Base-by-base conservation (phyloP, 2,797 vertebrate genomes). In the Gymnothorax reevesii region DNA sequence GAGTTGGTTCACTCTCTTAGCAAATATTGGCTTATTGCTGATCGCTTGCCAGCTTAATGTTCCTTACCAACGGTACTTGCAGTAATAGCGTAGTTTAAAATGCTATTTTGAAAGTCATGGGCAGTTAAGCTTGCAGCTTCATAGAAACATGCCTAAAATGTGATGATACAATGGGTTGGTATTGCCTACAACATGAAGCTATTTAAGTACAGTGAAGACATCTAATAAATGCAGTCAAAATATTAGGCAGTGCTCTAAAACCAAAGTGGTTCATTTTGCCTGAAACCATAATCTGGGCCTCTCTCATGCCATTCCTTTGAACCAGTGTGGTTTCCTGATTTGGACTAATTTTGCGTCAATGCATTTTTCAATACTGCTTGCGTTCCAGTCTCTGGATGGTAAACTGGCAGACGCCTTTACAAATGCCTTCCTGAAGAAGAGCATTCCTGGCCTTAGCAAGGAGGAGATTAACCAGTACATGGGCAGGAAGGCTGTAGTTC, bases 401-500 rank as follows among this genome's bases (percentile, higher is more conserved):
- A 87, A 86, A 17, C 90, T 94, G 83, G 96, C 97, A 0, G 91
- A 90, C 62, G 92, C 92, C 0, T 97, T 98, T 86, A 95, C 97
- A 0, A 89, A 86, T 1, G 92, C 95, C 0, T 98, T 99, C 90
- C 94, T 99, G 90, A 96, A 89, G 88, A 96, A 89, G 0, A 96
- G 95, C 57, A 55, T 96, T 49, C 95, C 95, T 0, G 83, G 9
- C 7, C 33, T 92, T 91, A 92, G 86, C 1, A 85, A 87, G 0
- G 79, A 89, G 0, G 87, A 80, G 0, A 84, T 95, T 1, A 92
- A 96, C 49, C 90, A 86, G 1, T 66, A 93, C 8, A 57, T 99
- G 62, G 88, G 85, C 0, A 93, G 91, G 83, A 99, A 98, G 88
- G 97, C 97, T 0, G 92, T 99, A 0, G 75, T 97, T 0, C 94